Evolutionary conservation across 2,113 vertebrate genomes (phyloP).

Genomic region (Cynopterus brachyotis): DNA sequence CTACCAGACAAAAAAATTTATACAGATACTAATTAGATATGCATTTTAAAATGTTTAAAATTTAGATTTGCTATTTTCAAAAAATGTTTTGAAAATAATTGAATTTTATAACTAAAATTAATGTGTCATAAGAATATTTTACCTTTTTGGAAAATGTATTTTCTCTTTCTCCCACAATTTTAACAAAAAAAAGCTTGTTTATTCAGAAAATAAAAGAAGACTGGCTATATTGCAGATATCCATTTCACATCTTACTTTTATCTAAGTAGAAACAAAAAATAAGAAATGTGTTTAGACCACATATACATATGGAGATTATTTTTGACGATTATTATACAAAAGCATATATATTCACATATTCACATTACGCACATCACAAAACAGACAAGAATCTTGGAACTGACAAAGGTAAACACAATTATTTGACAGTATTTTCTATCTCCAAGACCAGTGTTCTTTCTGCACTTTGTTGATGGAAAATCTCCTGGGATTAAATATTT

Average conservation of each 20-base stretch:
- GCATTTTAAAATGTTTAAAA: not conserved
- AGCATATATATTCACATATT: not conserved
- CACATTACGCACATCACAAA: not conserved
- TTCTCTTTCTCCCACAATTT: not conserved
- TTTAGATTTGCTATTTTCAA: not conserved
- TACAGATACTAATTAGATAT: not conserved
- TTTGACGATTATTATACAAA: not conserved
- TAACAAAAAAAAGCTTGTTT: not conserved
- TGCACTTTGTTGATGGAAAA: constrained; percentile 17
- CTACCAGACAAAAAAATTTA: not conserved
- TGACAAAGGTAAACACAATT: not conserved
- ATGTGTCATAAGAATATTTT: not conserved
- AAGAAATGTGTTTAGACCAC: not conserved
- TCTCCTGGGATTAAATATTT: constrained; percentile 50
- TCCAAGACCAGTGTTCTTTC: not conserved
- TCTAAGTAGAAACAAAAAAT: not conserved
- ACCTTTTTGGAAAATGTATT: not conserved
- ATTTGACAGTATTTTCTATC: not conserved
- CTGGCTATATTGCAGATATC: not conserved
- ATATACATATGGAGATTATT: not conserved
- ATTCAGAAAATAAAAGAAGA: not conserved
- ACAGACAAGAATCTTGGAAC: not conserved
- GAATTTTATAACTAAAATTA: not conserved
- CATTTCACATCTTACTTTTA: not conserved
- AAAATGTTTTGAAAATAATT: not conserved